Conservation (phyloP, 2,797 vertebrate genomes). For the Gymnothorax reevesii region DNA sequence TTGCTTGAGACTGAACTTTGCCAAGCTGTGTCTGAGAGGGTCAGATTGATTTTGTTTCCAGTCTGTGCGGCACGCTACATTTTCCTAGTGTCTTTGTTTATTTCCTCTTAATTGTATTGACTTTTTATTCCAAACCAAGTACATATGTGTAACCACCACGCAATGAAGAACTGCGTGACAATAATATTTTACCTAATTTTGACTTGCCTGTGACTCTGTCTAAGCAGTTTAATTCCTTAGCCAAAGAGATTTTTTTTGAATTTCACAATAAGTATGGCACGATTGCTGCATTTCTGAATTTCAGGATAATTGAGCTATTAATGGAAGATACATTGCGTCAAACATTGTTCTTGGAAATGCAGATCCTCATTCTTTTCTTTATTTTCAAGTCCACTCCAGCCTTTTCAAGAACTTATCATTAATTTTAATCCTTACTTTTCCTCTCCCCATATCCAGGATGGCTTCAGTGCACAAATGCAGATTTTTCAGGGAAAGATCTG, state of each 20-base stretch:
- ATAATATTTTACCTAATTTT: too few species aligned
- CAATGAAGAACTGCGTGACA: too few species aligned
- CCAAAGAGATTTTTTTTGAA: background rate
- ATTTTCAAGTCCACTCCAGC: background rate
- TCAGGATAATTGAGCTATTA: background rate
- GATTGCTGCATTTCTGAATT: background rate
- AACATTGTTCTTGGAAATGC: background rate
- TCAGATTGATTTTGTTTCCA: slow-evolving; percentile 34
- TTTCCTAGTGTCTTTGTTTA: too few species aligned
- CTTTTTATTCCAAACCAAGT: too few species aligned
- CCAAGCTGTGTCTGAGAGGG: slow-evolving; percentile 69
- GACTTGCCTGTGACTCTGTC: too few species aligned
- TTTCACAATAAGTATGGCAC: background rate
- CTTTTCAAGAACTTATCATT: background rate
- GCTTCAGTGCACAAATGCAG: slow-evolving; percentile 81
- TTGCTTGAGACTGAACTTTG: slow-evolving; percentile 65
- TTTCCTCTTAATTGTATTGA: too few species aligned
- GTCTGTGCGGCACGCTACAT: background rate
- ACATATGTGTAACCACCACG: too few species aligned
- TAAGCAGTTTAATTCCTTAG: too few species aligned
- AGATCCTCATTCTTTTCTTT: background rate
- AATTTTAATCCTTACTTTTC: background rate
- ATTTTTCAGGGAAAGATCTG: slow-evolving; percentile 90
- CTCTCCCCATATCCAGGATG: slow-evolving; percentile 69
- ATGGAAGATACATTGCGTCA: background rate